These are phyloP conservation scores for Meteorus cinctellus DNA, from an alignment of 2,888 invertebrate genomes.

Conservation along the genomic window DNA sequence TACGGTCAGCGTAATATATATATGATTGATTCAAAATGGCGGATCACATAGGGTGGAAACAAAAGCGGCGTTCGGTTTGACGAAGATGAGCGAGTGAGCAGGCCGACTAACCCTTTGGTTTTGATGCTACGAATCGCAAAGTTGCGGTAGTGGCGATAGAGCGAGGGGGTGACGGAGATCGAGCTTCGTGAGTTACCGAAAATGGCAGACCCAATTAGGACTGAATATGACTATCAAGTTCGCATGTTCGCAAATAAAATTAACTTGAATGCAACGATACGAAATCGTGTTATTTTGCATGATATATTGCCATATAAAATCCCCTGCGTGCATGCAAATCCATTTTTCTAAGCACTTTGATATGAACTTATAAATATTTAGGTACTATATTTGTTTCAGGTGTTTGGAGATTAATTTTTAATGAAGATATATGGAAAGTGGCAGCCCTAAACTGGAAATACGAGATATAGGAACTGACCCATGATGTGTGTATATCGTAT, in stretches of 20 bases:
- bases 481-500: background rate
- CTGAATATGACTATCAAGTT: slow-evolving; percentile 64
- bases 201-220: slow-evolving; percentile 74
- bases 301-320: too few relatives aligned
- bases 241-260: slow-evolving; percentile 45
- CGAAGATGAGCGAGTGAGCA: slow-evolving; percentile 39
- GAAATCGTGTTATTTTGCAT: too few relatives aligned
- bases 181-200: slow-evolving; percentile 63
- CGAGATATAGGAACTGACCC: slow-evolving; percentile 47
- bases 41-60: slow-evolving; percentile 70
- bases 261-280: background rate
- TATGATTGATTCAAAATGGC: slow-evolving; percentile 73
- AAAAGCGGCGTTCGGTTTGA: slow-evolving; percentile 69
- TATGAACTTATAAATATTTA: background rate
- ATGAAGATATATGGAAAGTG: background rate
- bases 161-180: slow-evolving; percentile 54
- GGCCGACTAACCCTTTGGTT: slow-evolving; percentile 52
- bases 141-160: slow-evolving; percentile 57
- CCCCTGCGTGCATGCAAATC: too few relatives aligned
- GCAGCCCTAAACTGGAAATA: slow-evolving; percentile 52
- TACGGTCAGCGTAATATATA: slow-evolving; percentile 56
- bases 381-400: slow-evolving; percentile 11
- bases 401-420: slow-evolving; percentile 11
- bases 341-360: too few relatives aligned
- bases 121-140: slow-evolving; percentile 22